phyloP scores from a whole-genome alignment of 2,888 invertebrate species.

The Mythimna loreyi region DNA sequence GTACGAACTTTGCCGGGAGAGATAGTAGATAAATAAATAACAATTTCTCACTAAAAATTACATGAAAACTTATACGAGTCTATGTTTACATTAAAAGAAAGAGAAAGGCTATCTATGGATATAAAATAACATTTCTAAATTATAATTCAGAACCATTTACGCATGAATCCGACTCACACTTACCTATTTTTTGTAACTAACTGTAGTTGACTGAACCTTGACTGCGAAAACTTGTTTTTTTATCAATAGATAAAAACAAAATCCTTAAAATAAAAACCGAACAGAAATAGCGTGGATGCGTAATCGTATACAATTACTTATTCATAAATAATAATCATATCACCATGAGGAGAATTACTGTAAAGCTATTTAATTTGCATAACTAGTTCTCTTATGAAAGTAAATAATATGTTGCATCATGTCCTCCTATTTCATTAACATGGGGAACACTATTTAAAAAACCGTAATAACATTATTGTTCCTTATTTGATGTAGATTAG shows the following conservation, averaged over 20 bases:
- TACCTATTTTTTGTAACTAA: background rate
- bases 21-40: too few species aligned
- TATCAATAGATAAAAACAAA: background rate
- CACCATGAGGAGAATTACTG: slow-evolving; percentile 19
- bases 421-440: slow-evolving; percentile 51
- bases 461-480: slow-evolving; percentile 13
- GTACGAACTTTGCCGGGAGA: too few species aligned
- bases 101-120: too few species aligned
- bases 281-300: slow-evolving; percentile 7
- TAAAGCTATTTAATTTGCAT: slow-evolving; percentile 37
- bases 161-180: background rate
- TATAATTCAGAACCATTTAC: background rate
- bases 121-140: too few species aligned
- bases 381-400: slow-evolving; percentile 62
- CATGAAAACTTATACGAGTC: too few species aligned
- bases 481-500: slow-evolving; percentile 26
- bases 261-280: background rate
- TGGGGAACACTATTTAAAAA: slow-evolving; percentile 22
- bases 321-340: slow-evolving; percentile 29
- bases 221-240: background rate
- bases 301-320: slow-evolving; percentile 14
- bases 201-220: background rate
- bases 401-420: slow-evolving; percentile 57
- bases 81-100: too few species aligned
- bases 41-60: too few species aligned